Base-by-base conservation (phyloP, 53 echinoderm and acorn worm species). In the Apostichopus leukothele region DNA sequence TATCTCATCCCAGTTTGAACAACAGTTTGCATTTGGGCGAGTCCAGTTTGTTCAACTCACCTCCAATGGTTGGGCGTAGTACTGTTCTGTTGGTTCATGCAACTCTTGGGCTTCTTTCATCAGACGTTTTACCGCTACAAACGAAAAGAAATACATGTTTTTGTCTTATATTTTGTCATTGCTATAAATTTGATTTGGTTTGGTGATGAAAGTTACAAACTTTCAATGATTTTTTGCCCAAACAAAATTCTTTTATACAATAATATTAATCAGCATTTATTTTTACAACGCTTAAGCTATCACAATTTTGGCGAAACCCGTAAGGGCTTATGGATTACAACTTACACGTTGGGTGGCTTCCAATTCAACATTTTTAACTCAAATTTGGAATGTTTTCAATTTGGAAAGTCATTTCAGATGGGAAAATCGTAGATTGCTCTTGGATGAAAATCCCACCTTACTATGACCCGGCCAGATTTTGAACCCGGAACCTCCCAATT, bases 21-120 rank as follows among this genome's bases (percentile, higher is more conserved):
- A 57, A 10, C 7, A 57, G 10, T 57, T 25, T 25, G 25, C 25
- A 25, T 25, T 25, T 25, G 25, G 25, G 25, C 25, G 25, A 25
- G 25, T 25, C 25, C 7, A 57, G 10, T 57, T 57, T 57, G 57
- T 57, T 57, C 10, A 19, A 14, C 88, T 87, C 88, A 97, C 98
- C 90, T 97, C 95, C 26, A 97, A 57, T 23, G 98, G 98, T 76
- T 93, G 94, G 39, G 98, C 98, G 90, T 88, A 95, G 78, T 93
- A 97, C 79, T 97, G 94, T 89, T 95, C 95, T 53, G 98, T 97
- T 7, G 98, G 98, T 59, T 97, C 94, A 57, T 88, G 89, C 61
- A 97, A 73, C 78, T 97, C 98, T 73, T 97, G 95, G 18, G 98
- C 98, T 81, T 97, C 98, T 60, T 94, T 97, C 98, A 97, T 97